phyloP scores from a whole-genome alignment of 64 coral and sea anemone species.

The Cladopsammia gracilis region DNA sequence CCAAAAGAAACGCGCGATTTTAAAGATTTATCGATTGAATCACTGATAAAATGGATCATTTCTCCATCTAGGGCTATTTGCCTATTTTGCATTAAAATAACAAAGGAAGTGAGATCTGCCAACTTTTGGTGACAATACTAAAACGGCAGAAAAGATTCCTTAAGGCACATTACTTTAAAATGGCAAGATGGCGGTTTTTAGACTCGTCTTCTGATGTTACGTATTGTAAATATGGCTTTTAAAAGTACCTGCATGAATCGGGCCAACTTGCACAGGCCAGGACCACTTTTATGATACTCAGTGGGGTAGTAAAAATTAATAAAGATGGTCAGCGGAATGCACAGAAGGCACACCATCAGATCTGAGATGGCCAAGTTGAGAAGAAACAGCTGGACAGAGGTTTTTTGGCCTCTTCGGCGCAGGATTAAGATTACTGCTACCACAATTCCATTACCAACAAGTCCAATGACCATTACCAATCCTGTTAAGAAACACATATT shows the following conservation, averaged over 20 bases:
- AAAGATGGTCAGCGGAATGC: conserved; percentile 74
- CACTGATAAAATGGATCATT: too few species aligned
- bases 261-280: conserved; percentile 63
- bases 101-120: too few species aligned
- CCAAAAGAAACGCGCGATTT: too few species aligned
- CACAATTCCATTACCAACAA: conserved; percentile 72
- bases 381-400: conserved; percentile 71
- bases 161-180: too few species aligned
- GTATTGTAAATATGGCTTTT: too few species aligned
- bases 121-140: too few species aligned
- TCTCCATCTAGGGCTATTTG: too few species aligned
- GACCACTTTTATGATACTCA: conserved; percentile 10
- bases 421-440: conserved; percentile 50
- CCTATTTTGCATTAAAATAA: too few species aligned
- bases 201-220: too few species aligned
- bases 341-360: conserved; percentile 78
- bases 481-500: not conserved
- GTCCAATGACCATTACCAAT: conserved; percentile 57
- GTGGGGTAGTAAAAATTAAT: conserved; percentile 75
- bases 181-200: too few species aligned
- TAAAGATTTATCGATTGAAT: too few species aligned
- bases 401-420: conserved; percentile 66
- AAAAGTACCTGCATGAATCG: conserved; percentile 72
- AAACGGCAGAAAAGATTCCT: too few species aligned
- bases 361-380: conserved; percentile 83